These are phyloP conservation scores for Lasioglossum morio DNA, from an alignment of 2,888 invertebrate genomes.

Conservation along the genomic window DNA sequence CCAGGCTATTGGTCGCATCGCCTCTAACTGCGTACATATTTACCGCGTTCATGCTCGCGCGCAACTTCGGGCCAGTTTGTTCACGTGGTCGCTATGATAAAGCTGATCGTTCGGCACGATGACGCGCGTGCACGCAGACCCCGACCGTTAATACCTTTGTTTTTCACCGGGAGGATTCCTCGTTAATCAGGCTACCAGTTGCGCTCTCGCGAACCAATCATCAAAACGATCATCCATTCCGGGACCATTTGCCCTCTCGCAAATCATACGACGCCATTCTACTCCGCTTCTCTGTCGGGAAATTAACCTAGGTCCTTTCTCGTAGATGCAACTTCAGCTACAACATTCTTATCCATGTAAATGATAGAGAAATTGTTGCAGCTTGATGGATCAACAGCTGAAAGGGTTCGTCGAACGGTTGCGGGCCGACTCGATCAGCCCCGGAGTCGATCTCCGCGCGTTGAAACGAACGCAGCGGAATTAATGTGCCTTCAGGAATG, in stretches of 20 bases:
- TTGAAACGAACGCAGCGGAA: conserved; percentile 36
- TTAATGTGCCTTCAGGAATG: conserved; percentile 45
- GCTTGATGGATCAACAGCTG: neutral
- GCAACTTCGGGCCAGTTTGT: conserved; percentile 29
- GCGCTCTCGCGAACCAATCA: neutral
- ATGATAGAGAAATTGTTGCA: neutral
- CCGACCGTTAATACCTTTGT: conserved; percentile 39
- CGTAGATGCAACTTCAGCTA: too few relatives aligned
- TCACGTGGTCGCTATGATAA: conserved; percentile 46
- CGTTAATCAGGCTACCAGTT: conserved; percentile 19
- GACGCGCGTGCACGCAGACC: conserved; percentile 11
- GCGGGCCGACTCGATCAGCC: neutral
- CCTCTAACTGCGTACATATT: conserved; percentile 43
- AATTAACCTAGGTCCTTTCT: neutral
- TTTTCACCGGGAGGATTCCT: conserved; percentile 29
- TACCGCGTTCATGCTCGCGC: conserved; percentile 30
- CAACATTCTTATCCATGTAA: neutral
- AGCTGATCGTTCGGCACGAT: conserved; percentile 20
- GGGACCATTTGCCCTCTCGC: neutral
- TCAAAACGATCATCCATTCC: neutral
- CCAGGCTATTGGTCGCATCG: conserved; percentile 15
- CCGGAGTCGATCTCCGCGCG: neutral
- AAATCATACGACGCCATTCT: neutral
- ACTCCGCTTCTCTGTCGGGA: neutral
- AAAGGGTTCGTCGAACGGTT: neutral